Percentiles rank a stretch among this genome's conserved stretches.
Evolutionary conservation across 2,113 vertebrate species (phyloP).

Genomic region (Bothrops jararaca): DNA sequence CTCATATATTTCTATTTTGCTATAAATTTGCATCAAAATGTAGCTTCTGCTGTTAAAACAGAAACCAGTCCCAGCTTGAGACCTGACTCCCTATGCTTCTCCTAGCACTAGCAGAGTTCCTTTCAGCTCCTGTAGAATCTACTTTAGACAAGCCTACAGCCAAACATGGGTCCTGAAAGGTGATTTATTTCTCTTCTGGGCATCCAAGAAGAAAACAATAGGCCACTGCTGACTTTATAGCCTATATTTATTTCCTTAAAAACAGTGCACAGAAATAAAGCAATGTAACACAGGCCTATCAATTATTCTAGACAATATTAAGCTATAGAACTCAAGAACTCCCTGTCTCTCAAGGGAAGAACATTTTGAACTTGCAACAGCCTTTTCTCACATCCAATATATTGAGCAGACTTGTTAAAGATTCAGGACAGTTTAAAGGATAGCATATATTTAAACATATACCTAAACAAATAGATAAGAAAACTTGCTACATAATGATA

Average conservation of each 20-base stretch:
- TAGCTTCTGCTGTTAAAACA: neutral
- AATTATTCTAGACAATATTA: neutral
- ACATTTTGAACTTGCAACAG: neutral
- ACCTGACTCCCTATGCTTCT: neutral
- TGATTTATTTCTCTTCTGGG: neutral
- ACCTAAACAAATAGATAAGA: neutral
- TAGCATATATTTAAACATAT: neutral
- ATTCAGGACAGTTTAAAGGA: neutral
- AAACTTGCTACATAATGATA: neutral
- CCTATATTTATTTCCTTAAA: neutral
- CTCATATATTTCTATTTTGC: neutral
- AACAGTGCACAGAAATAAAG: neutral
- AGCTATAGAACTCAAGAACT: neutral
- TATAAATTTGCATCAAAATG: neutral
- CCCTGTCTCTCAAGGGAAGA: neutral
- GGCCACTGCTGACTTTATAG: neutral
- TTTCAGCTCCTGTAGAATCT: neutral
- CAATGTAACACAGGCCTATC: neutral
- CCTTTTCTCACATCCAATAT: neutral
- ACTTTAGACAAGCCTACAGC: neutral
- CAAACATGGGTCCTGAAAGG: neutral
- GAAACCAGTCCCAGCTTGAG: neutral
- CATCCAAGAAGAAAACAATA: neutral
- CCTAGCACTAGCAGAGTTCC: neutral
- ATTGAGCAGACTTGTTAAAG: neutral